Percentiles rank a stretch among this genome's conserved stretches.
Conservation (phyloP, 2,888 invertebrate species). For the Pollenia labialis region DNA sequence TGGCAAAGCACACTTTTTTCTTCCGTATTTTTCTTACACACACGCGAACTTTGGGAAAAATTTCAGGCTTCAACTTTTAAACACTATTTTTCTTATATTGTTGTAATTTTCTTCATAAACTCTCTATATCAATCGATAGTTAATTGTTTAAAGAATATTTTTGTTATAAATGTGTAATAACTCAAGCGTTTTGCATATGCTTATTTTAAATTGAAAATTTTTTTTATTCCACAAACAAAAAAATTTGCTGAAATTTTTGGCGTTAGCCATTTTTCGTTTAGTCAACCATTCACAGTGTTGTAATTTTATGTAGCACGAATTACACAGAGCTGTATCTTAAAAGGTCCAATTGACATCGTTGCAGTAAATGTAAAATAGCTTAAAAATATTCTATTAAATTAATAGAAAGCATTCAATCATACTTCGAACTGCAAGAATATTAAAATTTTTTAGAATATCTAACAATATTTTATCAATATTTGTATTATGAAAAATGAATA, state of each 20-base stretch:
- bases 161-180: constrained; percentile 47
- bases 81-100: constrained; percentile 49
- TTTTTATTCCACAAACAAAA: constrained; percentile 76
- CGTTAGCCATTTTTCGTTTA: constrained; percentile 79
- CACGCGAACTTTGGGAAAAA: constrained; percentile 57
- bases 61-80: constrained; percentile 11
- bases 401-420: too few relatives aligned
- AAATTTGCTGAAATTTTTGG: constrained; percentile 77
- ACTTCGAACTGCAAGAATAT: too few relatives aligned
- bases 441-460: too few relatives aligned
- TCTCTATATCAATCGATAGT: constrained; percentile 36
- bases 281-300: constrained; percentile 74
- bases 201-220: constrained; percentile 73
- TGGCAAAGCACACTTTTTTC: constrained; percentile 74
- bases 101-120: constrained; percentile 11
- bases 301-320: constrained; percentile 29
- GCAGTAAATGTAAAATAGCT: not conserved
- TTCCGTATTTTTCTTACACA: constrained; percentile 62
- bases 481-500: not conserved
- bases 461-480: not conserved
- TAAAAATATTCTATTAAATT: too few relatives aligned
- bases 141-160: constrained; percentile 54
- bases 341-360: constrained; percentile 15
- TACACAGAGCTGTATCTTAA: constrained; percentile 1
- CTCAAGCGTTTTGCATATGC: constrained; percentile 30